Percentiles rank a stretch among this genome's conserved stretches.
These are phyloP conservation scores for Pseudochromis fuscus DNA, from an alignment of 2,797 vertebrate genomes.

Conservation along the genomic window DNA sequence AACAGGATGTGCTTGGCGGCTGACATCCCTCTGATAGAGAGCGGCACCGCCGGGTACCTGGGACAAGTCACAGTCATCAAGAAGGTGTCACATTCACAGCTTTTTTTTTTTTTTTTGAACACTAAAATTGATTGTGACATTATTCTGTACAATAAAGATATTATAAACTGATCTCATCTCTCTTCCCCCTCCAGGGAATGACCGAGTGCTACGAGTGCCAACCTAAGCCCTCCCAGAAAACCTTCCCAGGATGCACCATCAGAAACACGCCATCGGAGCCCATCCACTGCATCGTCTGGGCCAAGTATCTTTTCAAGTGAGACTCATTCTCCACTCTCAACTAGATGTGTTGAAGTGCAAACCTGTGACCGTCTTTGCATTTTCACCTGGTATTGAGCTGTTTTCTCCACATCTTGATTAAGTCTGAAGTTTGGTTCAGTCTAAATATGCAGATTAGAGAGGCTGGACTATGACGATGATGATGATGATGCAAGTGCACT, in stretches of 20 bases:
- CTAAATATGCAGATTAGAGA: too few species aligned
- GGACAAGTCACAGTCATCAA: slow-evolving; percentile 98
- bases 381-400: too few species aligned
- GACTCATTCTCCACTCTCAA: slow-evolving; percentile 32
- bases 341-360: too few species aligned
- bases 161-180: background rate
- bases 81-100: slow-evolving; percentile 84
- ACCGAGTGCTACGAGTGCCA: slow-evolving; percentile 99
- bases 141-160: too few species aligned
- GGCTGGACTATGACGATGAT: too few species aligned
- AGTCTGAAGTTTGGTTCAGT: too few species aligned
- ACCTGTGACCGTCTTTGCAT: too few species aligned
- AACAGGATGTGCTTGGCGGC: slow-evolving; percentile 99
- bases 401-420: too few species aligned
- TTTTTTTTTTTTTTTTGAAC: background rate
- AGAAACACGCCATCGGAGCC: slow-evolving; percentile 98
- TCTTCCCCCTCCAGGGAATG: slow-evolving; percentile 84
- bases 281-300: slow-evolving; percentile 99
- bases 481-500: too few species aligned
- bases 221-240: slow-evolving; percentile 97
- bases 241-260: slow-evolving; percentile 98
- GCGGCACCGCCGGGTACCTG: slow-evolving; percentile 96
- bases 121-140: too few species aligned
- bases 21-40: slow-evolving; percentile 96
- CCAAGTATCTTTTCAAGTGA: slow-evolving; percentile 99